Evolutionary conservation across 2,113 vertebrate genomes (phyloP).

Genomic region (Aphelocoma coerulescens): DNA sequence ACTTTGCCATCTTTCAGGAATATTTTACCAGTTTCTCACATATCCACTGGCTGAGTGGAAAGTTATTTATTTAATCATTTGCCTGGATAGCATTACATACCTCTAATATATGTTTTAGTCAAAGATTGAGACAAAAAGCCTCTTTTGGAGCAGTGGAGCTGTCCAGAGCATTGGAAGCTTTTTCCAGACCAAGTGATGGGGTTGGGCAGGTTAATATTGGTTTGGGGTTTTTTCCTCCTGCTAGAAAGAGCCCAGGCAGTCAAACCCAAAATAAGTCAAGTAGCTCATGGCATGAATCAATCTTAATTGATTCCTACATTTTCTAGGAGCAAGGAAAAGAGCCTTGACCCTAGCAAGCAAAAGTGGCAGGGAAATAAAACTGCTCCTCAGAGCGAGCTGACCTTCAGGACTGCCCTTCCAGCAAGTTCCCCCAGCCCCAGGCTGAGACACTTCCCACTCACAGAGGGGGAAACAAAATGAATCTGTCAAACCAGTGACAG

Average conservation of each 20-base stretch:
- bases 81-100: neutral
- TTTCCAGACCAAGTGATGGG: neutral
- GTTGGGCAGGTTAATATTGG: neutral
- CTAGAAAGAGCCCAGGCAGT: neutral
- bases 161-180: neutral
- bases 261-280: conserved; percentile 17
- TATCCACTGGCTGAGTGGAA: neutral
- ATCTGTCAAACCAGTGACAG: neutral
- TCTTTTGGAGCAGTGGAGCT: neutral
- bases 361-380: conserved; percentile 54
- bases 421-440: conserved; percentile 47
- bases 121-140: neutral
- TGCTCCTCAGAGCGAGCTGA: conserved; percentile 46
- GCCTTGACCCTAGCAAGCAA: conserved; percentile 42
- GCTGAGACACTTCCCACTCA: conserved; percentile 49
- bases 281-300: conserved; percentile 28
- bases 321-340: conserved; percentile 28
- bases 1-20: neutral
- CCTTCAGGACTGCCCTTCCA: conserved; percentile 51
- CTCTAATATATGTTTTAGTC: neutral
- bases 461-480: neutral
- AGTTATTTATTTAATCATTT: neutral
- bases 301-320: conserved; percentile 67
- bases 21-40: neutral
- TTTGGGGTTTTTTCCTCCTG: neutral